phyloP scores from a whole-genome alignment of 2,888 invertebrate species.

The Scotopteryx bipunctaria region DNA sequence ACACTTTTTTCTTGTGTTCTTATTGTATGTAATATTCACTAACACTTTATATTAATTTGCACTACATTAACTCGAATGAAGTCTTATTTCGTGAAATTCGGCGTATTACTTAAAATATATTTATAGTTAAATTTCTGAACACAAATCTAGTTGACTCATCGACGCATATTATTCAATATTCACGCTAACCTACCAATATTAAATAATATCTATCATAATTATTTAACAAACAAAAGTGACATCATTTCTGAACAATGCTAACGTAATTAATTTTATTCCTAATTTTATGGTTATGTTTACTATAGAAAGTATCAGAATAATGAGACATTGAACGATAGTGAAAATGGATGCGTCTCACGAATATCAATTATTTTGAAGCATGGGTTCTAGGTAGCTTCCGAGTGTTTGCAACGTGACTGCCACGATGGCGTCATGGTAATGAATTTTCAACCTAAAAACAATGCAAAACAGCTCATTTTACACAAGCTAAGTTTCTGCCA shows the following conservation, averaged over 20 bases:
- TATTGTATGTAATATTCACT: too few species aligned
- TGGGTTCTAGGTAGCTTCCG: not conserved
- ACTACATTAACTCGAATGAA: too few species aligned
- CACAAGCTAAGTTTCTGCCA: not conserved
- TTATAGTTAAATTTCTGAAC: not conserved
- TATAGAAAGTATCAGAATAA: constrained; percentile 75
- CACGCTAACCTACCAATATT: constrained; percentile 2
- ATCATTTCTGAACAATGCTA: constrained; percentile 44
- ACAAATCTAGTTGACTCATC: not conserved
- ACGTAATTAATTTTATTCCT: constrained; percentile 50
- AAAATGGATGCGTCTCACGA: constrained; percentile 60
- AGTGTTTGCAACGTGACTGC: too few species aligned
- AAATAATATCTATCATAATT: constrained; percentile 18
- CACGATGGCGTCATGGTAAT: not conserved
- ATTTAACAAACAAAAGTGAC: constrained; percentile 43
- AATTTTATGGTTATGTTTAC: constrained; percentile 57
- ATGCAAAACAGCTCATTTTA: not conserved
- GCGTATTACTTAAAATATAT: too few species aligned
- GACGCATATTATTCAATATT: not conserved
- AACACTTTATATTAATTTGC: too few species aligned
- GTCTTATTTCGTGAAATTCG: too few species aligned
- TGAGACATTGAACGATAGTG: constrained; percentile 77
- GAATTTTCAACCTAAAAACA: not conserved
- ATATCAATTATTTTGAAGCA: constrained; percentile 56
- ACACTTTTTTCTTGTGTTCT: too few species aligned